Base-by-base conservation (phyloP, 2,797 vertebrate genomes). In the Syngnathus acus region DNA sequence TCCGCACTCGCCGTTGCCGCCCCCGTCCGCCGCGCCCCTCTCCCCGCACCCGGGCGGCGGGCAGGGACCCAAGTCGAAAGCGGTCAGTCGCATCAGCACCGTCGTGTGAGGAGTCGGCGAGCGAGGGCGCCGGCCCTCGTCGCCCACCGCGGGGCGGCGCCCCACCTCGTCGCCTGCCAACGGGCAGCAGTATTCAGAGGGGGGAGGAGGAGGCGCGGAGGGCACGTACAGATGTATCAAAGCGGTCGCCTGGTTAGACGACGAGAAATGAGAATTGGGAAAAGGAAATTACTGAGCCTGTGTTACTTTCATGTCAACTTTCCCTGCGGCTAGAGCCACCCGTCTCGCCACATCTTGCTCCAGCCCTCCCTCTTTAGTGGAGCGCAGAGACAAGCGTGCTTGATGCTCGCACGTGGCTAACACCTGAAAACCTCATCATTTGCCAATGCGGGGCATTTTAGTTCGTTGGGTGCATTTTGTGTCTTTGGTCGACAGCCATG, bases 71-170 rank as follows among this genome's bases (percentile, higher is more conserved):
- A 96, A 96, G 82, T 88, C 92, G 66, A 96, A 95, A 64, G 92
- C 93, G 23, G 85, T 92, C 84, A 95, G 93, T 85, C 91, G 94
- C 86, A 96, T 96, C 90, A 96, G 94, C 87, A 96, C 94, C 5
- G 94, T 96, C 68, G 94, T 95, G 84, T 96, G 83, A 88, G 81
- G 82, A 78, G 80, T 72, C 73, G 69, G 76, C 79, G 72, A 66
- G 55, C 16, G 0, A 71, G 72, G 70, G 67, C 70, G 3, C 61
- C 67, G 37, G 50, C 65, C 42, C 65, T 70, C 3, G 43, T 47
- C 32, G 74, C 65, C 73, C 82, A 73, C 65, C 64, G 77, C 79
- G 84, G 79, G 78, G 79, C 72, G 50, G 74, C 71, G 10, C 59
- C 13, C 6, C 59, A 72, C 43, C 75, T 78, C 13, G 48, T 69